Conservation (phyloP, 2,113 vertebrate species). For the Zosterops lateralis region DNA sequence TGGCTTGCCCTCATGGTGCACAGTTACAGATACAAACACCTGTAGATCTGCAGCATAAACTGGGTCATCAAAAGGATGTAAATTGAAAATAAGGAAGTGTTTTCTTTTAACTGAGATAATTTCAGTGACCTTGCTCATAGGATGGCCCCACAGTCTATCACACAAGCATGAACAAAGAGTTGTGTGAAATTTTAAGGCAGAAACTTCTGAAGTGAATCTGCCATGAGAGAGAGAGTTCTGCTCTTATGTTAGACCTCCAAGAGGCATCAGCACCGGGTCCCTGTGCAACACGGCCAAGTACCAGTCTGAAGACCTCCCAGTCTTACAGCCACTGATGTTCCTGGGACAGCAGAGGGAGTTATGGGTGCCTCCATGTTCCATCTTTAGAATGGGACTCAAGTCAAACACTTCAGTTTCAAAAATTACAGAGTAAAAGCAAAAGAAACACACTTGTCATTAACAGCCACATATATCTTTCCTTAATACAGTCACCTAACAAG, state of each 20-base stretch:
- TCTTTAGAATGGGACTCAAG: neutral
- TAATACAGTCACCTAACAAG: neutral
- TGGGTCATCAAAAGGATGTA: neutral
- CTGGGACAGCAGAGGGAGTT: neutral
- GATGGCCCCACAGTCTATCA: neutral
- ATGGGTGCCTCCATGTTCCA: neutral
- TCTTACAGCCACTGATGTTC: neutral
- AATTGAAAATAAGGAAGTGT: neutral
- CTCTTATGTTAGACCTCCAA: neutral
- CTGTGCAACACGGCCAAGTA: neutral
- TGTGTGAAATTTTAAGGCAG: neutral
- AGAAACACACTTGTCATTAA: neutral
- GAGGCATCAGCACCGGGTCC: neutral
- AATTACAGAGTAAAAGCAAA: neutral
- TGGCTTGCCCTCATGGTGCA: neutral
- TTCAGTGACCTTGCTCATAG: neutral
- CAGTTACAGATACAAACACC: neutral
- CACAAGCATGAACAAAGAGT: neutral
- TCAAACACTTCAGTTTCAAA: neutral
- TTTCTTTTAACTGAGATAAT: neutral
- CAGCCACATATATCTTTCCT: neutral
- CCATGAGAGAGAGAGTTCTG: neutral
- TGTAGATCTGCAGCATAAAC: neutral
- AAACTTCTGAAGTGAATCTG: neutral
- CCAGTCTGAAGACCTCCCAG: neutral